Evolutionary conservation across 2,797 vertebrate genomes (phyloP).

Genomic region (Epinephelus coioides): DNA sequence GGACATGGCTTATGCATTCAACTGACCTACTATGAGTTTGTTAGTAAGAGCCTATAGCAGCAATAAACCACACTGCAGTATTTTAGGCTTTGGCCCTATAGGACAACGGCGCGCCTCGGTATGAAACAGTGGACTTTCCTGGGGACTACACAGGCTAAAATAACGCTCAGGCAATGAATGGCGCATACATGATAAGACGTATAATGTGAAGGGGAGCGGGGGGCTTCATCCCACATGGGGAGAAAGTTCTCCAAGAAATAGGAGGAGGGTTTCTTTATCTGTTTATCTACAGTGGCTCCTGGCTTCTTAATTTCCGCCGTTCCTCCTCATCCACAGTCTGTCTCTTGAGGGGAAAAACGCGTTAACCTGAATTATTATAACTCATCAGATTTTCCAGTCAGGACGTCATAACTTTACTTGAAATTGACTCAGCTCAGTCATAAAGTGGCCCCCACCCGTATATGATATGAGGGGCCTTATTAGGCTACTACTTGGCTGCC

Average conservation of each 20-base stretch:
- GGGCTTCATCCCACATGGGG: conserved; percentile 3
- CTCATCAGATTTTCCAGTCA: background rate
- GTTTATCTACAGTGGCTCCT: conserved; percentile 5
- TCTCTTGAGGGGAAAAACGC: background rate
- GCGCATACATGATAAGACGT: background rate
- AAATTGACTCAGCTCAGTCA: conserved; percentile 13
- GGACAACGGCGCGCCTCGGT: conserved; percentile 66
- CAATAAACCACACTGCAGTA: conserved; percentile 89
- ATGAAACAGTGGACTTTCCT: conserved; percentile 44
- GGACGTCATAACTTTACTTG: conserved; percentile 17
- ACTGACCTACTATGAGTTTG: conserved; percentile 71
- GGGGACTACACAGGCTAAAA: conserved; percentile 13
- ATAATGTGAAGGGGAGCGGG: conserved; percentile 4
- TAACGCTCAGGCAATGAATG: background rate
- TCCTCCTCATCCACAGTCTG: background rate
- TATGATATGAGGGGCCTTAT: conserved; percentile 7
- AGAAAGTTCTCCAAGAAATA: conserved; percentile 18
- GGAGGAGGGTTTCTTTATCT: conserved; percentile 3
- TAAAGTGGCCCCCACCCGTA: background rate
- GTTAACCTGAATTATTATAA: conserved; percentile 4
- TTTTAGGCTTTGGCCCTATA: conserved; percentile 82
- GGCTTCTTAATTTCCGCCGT: background rate
- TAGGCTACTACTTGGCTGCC: conserved; percentile 24
- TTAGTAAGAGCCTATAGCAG: conserved; percentile 71
- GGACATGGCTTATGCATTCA: conserved; percentile 56